Base-by-base conservation (phyloP, 2,888 invertebrate species). In the Melieria crassipennis region DNA sequence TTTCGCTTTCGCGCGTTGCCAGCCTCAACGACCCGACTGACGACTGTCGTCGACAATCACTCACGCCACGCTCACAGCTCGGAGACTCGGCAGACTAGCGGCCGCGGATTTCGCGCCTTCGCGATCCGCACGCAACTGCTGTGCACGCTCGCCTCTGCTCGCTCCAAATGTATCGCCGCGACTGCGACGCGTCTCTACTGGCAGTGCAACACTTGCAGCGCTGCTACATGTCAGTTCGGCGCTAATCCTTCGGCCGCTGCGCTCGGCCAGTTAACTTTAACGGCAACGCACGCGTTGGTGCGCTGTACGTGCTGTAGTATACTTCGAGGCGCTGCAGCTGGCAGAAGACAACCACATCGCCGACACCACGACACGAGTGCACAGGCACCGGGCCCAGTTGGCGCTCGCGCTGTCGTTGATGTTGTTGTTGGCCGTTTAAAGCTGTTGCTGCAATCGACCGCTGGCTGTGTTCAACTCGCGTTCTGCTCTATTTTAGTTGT, bases 221-320 rank as follows among this genome's bases (percentile, higher is more conserved):
- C 7, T 63, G 63, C 47, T 42, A 42, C 16, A 13, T 63, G 58
- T 42, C 30, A 58, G 10, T 13, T 5, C 55, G 42, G 57, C 46
- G 68, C 61, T 60, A 45, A 55, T n/a, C 16, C 11, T 47, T n/a
- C n/a, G 61, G 45, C 46, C 43, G 45, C 46, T 61, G 45, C 11
- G 30, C 30, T 30, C 30, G 30, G 30, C 30, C 30, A 30, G 30
- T 30, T 30, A 30, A 30, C 30, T 3, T 30, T 30, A 30, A 30
- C 30, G 30, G 30, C 30, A 30, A 30, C 30, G 16, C 16, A 16
- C 16, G 16, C 16, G 16, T 16, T 16, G 16, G 16, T 16, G 16
- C 16, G 16, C 16, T 16, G 16, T 16, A 16, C 16, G 30, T 30
- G 30, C 30, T 30, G 30, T 30, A 30, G 30, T 30, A 30, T 30